phyloP scores from a whole-genome alignment of 2,888 invertebrate genomes.

The Liodrosophila aerea region DNA sequence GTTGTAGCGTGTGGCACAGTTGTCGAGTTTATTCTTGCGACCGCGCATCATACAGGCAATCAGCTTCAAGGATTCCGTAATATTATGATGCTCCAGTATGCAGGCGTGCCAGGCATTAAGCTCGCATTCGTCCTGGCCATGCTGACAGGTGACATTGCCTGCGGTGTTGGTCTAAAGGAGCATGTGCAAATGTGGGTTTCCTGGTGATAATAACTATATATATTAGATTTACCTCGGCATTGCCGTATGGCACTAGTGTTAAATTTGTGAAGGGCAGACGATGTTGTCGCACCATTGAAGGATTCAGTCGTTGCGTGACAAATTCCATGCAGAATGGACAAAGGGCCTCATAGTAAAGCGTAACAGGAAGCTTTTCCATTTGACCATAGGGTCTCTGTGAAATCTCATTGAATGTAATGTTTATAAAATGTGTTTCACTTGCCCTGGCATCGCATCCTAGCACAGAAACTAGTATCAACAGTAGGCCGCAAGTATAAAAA shows the following conservation, averaged over 20 bases:
- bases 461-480: constrained; percentile 10
- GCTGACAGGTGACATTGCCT: constrained; percentile 74
- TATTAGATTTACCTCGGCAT: constrained; percentile 54
- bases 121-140: constrained; percentile 78
- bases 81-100: constrained; percentile 76
- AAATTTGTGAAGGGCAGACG: constrained; percentile 55
- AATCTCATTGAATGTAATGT: neutral
- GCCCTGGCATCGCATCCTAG: constrained; percentile 14
- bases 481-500: constrained; percentile 1
- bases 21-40: constrained; percentile 39
- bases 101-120: constrained; percentile 81
- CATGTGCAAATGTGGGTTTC: no score
- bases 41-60: constrained; percentile 78
- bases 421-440: neutral
- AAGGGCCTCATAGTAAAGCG: constrained; percentile 71
- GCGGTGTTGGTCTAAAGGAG: neutral
- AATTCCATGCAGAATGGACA: constrained; percentile 68
- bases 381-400: constrained; percentile 23
- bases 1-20: constrained; percentile 62
- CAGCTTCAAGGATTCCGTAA: constrained; percentile 64
- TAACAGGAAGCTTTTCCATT: constrained; percentile 41
- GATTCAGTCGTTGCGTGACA: constrained; percentile 51
- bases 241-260: constrained; percentile 70
- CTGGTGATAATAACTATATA: no score
- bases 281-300: constrained; percentile 46